Evolutionary conservation across 2,888 invertebrate species (phyloP), one percentile per base, ranked within the genome.

Genomic region (Parascotia fuliginaria): DNA sequence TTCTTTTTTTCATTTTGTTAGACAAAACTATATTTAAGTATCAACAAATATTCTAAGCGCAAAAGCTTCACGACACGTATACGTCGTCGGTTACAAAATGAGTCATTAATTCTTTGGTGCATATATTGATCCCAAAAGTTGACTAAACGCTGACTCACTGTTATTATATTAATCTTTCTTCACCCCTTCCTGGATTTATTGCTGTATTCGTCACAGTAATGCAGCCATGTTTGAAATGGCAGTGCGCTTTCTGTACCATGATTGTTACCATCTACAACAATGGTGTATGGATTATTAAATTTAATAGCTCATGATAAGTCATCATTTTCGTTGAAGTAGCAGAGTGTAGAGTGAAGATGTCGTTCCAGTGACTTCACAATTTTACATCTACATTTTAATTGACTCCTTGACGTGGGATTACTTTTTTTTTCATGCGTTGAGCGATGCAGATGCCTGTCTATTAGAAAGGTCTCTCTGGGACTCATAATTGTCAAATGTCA

Each of bases 201-300:
- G 66, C 73, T 55, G 61, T 69, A 81, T 81, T 84, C 81, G 87
- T 78, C 79, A 82, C 82, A 75, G 73, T 81, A 79, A 81, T 79
- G 77, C 60, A 68, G 72, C 69, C 73, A 73, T 73, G 77, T 77
- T 70, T 62, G 73, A 64, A 73, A 77, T 74, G 63, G 65, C 68
- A 67, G 62, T 70, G 67, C 70, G 68, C 67, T 73, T 67, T 60
- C 60, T 59, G 67, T 70, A 65, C 62, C 60, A 68, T 65, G 61
- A 72, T 77, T 78, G 75, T 77, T 73, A 73, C 50, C 66, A 44
- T 48, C 51, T 45, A 58, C 60, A 66, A 81, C 76, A 82, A 83
- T 81, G 64, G 66, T 55, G 69, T 61, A 65, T 71, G 66, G 57
- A 73, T 70, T 70, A 77, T 81, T 77, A 72, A 70, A 68, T 73